phyloP scores from a whole-genome alignment of 2,797 vertebrate genomes.

The Loris lydekkerianus region DNA sequence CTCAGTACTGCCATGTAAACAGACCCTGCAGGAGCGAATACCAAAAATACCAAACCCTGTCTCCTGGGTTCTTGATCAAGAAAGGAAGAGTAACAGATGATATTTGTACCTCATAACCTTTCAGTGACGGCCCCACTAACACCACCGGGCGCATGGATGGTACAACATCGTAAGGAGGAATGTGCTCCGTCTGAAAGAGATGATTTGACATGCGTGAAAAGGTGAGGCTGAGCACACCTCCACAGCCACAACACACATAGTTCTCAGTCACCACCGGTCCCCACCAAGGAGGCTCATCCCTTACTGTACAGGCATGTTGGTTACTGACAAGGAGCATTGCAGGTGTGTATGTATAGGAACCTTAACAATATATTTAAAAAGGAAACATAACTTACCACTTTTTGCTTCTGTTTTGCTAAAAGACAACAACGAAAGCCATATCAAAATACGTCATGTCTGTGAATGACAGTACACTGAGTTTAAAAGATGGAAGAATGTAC shows the following conservation, averaged over 20 bases:
- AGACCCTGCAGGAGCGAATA: background rate
- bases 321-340: slow-evolving; percentile 64
- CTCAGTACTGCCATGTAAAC: background rate
- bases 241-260: background rate
- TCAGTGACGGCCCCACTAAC: slow-evolving; percentile 97
- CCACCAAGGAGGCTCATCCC: slow-evolving; percentile 51
- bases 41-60: background rate
- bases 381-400: slow-evolving; percentile 95
- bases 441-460: slow-evolving; percentile 83
- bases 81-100: slow-evolving; percentile 26
- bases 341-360: slow-evolving; percentile 52
- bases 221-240: background rate
- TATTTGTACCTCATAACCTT: slow-evolving; percentile 96
- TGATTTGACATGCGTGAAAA: slow-evolving; percentile 57
- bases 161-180: slow-evolving; percentile 98
- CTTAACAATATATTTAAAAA: slow-evolving; percentile 76
- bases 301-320: slow-evolving; percentile 8
- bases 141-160: slow-evolving; percentile 99
- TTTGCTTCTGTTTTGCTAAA: slow-evolving; percentile 99
- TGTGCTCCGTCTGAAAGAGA: slow-evolving; percentile 93
- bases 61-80: background rate
- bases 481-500: slow-evolving; percentile 61
- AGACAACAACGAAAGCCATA: slow-evolving; percentile 88
- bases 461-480: slow-evolving; percentile 62
- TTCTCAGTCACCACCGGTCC: slow-evolving; percentile 28